These are phyloP conservation scores for Scomber colias DNA, from an alignment of 2,113 vertebrate species.

Conservation along the genomic window DNA sequence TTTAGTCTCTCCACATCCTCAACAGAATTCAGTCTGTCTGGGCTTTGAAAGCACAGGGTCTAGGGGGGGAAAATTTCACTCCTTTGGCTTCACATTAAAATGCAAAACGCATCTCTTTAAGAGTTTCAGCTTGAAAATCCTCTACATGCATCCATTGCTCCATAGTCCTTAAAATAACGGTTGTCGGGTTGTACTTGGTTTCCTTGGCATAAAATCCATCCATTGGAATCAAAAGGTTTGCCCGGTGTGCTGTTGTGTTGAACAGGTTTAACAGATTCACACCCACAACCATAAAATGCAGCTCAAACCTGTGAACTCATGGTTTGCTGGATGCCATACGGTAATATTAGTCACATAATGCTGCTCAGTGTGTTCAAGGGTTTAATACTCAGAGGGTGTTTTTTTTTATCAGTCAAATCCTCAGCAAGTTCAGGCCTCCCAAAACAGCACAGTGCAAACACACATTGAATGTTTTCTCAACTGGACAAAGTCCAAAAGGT, in stretches of 20 bases:
- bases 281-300: conserved; percentile 30
- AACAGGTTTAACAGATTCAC: conserved; percentile 38
- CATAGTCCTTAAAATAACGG: conserved; percentile 47
- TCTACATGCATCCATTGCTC: conserved; percentile 54
- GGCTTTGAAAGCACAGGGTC: conserved; percentile 33
- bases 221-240: conserved; percentile 39
- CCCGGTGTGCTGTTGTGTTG: conserved; percentile 25
- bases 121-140: conserved; percentile 52
- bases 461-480: conserved; percentile 41
- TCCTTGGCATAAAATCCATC: conserved; percentile 74
- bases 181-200: conserved; percentile 26
- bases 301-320: conserved; percentile 20
- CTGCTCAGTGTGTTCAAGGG: conserved; percentile 41
- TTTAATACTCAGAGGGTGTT: conserved; percentile 44
- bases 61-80: conserved; percentile 50
- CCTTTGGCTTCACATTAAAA: conserved; percentile 66
- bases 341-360: conserved; percentile 45
- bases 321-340: conserved; percentile 14
- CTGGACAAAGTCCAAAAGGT: conserved; percentile 41
- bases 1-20: not conserved
- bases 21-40: conserved; percentile 50
- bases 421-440: conserved; percentile 12
- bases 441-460: conserved; percentile 37
- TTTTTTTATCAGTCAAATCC: conserved; percentile 43
- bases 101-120: conserved; percentile 47